phyloP scores from a whole-genome alignment of 2,888 invertebrate genomes.

The Bombylius major region DNA sequence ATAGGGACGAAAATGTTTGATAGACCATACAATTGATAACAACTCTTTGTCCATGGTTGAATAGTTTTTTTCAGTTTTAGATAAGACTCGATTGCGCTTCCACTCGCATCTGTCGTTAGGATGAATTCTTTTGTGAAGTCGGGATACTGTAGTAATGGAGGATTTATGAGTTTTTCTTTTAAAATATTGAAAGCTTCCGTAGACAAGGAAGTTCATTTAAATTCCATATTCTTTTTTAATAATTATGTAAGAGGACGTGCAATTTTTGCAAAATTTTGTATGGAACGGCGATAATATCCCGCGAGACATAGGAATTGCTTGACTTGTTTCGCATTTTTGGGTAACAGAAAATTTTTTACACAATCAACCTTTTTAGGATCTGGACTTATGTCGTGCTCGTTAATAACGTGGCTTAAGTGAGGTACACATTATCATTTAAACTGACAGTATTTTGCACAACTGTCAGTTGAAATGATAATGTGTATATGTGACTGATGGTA shows the following conservation, averaged over 20 bases:
- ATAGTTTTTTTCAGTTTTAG: conserved; percentile 16
- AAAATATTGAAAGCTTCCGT: too few relatives aligned
- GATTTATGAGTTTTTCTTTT: conserved; percentile 3
- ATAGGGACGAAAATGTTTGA: background rate
- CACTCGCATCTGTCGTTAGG: conserved; percentile 21
- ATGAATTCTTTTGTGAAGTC: conserved; percentile 22
- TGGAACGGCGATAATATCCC: conserved; percentile 13
- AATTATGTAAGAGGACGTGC: background rate
- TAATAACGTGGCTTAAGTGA: conserved; percentile 22
- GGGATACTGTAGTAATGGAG: conserved; percentile 25
- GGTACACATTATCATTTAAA: too few relatives aligned
- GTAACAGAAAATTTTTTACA: conserved; percentile 6
- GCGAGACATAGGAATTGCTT: conserved; percentile 17
- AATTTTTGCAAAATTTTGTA: conserved; percentile 7
- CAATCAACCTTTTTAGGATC: conserved; percentile 1
- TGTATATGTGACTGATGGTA: too few relatives aligned
- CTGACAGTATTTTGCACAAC: too few relatives aligned
- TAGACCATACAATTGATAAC: background rate
- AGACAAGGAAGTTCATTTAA: too few relatives aligned
- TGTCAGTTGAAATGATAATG: too few relatives aligned
- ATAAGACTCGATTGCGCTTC: conserved; percentile 18
- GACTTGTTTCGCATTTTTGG: conserved; percentile 15
- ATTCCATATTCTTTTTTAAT: too few relatives aligned
- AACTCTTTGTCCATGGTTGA: conserved; percentile 19
- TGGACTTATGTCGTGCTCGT: conserved; percentile 16